phyloP scores from a whole-genome alignment of 2,888 invertebrate species.

The Parnassius mnemosyne region DNA sequence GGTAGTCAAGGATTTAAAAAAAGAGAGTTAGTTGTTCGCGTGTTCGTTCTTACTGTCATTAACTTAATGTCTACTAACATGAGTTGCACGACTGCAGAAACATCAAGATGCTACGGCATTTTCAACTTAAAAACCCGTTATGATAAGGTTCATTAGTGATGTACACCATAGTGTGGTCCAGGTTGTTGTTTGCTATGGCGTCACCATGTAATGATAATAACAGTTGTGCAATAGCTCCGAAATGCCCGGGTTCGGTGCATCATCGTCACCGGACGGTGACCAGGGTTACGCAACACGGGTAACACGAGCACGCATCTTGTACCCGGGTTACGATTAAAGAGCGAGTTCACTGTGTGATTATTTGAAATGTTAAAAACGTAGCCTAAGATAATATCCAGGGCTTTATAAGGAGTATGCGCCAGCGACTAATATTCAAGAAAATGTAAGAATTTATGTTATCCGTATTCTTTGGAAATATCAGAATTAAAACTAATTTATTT shows the following conservation, averaged over 20 bases:
- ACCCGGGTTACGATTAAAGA: slow-evolving; percentile 15
- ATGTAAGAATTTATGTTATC: too few relatives aligned
- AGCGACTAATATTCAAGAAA: too few relatives aligned
- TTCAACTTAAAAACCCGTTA: neutral
- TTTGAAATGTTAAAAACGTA: too few relatives aligned
- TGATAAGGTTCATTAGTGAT: neutral
- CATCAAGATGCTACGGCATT: neutral
- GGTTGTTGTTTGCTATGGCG: slow-evolving; percentile 10
- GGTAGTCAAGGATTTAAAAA: too few relatives aligned
- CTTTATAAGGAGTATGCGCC: too few relatives aligned
- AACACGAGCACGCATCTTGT: slow-evolving; percentile 25
- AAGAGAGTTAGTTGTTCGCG: neutral
- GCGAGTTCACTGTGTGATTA: neutral
- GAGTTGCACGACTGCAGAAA: neutral
- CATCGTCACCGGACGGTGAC: slow-evolving; percentile 42
- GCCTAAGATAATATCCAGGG: too few relatives aligned
- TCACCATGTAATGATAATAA: slow-evolving; percentile 33
- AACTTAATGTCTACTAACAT: neutral
- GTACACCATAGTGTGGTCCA: neutral
- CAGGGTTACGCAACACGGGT: slow-evolving; percentile 43
- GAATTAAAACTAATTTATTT: too few relatives aligned
- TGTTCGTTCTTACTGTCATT: neutral
- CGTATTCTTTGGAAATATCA: neutral
- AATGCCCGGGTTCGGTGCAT: slow-evolving; percentile 36
- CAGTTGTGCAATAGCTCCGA: slow-evolving; percentile 39